Percentiles rank a stretch among this genome's conserved stretches.
Conservation (phyloP, 30 jellyfish, hydroid and myxozoan species). For the Nemopilema nomurai region DNA sequence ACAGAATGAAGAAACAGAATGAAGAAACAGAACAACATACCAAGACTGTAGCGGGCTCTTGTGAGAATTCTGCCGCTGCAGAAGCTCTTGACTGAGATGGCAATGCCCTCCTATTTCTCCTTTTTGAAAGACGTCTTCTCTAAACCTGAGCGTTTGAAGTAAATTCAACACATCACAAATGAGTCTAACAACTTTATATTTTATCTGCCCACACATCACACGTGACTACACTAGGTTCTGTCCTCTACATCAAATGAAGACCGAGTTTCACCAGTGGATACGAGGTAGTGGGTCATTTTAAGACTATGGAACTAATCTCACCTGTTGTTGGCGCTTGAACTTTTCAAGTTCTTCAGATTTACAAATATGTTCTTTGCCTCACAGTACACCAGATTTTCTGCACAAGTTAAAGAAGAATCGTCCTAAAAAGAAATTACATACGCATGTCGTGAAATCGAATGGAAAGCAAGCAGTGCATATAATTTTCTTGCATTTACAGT, state of each 20-base stretch:
- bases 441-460: no score
- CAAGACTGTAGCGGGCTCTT: constrained; percentile 81
- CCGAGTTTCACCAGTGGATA: no score
- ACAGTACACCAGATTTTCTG: constrained; percentile 57
- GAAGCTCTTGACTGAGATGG: constrained; percentile 23
- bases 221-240: no score
- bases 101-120: constrained; percentile 84
- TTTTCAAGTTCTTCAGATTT: constrained; percentile 42
- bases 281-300: no score
- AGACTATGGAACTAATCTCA: background rate
- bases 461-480: no score
- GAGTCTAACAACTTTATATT: no score
- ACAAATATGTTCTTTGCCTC: constrained; percentile 59
- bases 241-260: no score
- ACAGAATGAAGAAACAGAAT: background rate
- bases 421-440: constrained; percentile 12
- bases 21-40: constrained; percentile 18
- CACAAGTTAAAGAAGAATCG: constrained; percentile 68
- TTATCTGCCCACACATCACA: no score
- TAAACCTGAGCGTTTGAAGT: constrained; percentile 27
- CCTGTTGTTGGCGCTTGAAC: constrained; percentile 31
- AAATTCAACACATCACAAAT: no score
- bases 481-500: no score
- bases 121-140: constrained; percentile 44
- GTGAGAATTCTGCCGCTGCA: constrained; percentile 50